Evolutionary conservation across 2,797 vertebrate species (phyloP), one percentile per base, ranked within the genome.

Genomic region (Myotis daubentonii): DNA sequence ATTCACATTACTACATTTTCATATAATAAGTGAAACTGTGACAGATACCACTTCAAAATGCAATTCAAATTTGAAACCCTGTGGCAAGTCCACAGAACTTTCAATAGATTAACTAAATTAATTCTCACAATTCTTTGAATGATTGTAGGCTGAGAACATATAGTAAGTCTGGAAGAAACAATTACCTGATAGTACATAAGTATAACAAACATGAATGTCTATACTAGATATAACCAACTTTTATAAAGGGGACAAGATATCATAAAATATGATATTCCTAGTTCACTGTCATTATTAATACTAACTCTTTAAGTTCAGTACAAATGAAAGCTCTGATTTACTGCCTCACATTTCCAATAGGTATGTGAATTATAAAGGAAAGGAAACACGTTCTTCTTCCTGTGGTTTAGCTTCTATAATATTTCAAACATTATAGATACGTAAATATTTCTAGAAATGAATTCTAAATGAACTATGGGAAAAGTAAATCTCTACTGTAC

Each of bases 11-110:
- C n/a, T n/a, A n/a, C n/a, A n/a, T n/a, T n/a, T n/a, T n/a, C n/a
- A n/a, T n/a, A n/a, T n/a, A n/a, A n/a, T n/a, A n/a, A n/a, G n/a
- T n/a, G n/a, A n/a, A n/a, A n/a, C n/a, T n/a, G n/a, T n/a, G n/a
- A n/a, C n/a, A n/a, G n/a, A n/a, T n/a, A n/a, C n/a, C n/a, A n/a
- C n/a, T n/a, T n/a, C n/a, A n/a, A n/a, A n/a, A n/a, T n/a, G n/a
- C n/a, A n/a, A 80, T 87, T 91, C 55, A 95, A 78, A 44, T 87
- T 85, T 84, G 17, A 93, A 94, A 91, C 53, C 33, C 30, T 79
- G 16, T 47, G 3, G 23, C 10, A 83, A 89, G 38, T 36, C 19
- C 12, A 92, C 20, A 84, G 20, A 38, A 62, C 30, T 91, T 23
- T 70, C 72, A 84, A 75, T 36, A 76, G 25, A 72, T 53, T 66